Evolutionary conservation across 2,888 invertebrate genomes (phyloP).

Genomic region (Cephus pygmeus): DNA sequence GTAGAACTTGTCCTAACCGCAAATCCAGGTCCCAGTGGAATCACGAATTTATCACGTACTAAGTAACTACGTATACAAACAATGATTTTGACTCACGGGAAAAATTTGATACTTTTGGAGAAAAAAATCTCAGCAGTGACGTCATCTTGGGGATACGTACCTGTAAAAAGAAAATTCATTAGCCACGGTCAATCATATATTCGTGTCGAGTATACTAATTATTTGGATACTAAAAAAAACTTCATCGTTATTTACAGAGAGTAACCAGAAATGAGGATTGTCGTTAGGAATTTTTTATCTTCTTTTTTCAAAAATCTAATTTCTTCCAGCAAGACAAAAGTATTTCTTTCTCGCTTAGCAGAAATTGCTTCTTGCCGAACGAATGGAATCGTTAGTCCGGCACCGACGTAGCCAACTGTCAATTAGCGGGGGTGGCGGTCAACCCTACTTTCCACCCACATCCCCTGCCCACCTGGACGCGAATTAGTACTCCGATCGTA

Average conservation of each 20-base stretch:
- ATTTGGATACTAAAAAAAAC: too few relatives aligned
- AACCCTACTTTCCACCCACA: background rate
- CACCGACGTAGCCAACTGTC: background rate
- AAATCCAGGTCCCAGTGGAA: background rate
- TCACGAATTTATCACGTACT: background rate
- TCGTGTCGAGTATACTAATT: too few relatives aligned
- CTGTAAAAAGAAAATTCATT: too few relatives aligned
- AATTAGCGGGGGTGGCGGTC: background rate
- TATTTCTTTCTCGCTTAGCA: background rate
- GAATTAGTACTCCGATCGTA: background rate
- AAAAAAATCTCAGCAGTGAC: too few relatives aligned
- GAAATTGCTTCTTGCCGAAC: background rate
- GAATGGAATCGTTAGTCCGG: background rate
- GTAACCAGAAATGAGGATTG: background rate
- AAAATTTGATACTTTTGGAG: too few relatives aligned
- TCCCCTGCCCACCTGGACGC: background rate
- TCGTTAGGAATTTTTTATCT: background rate
- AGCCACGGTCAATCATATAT: too few relatives aligned
- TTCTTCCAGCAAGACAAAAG: background rate
- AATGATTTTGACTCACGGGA: too few relatives aligned
- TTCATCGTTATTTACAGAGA: background rate
- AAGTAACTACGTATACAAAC: too few relatives aligned
- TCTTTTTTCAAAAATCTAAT: background rate
- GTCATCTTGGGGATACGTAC: too few relatives aligned
- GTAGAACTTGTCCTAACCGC: background rate